Evolutionary conservation across 2,797 vertebrate genomes (phyloP).

Genomic region (Galagoides demidoff): DNA sequence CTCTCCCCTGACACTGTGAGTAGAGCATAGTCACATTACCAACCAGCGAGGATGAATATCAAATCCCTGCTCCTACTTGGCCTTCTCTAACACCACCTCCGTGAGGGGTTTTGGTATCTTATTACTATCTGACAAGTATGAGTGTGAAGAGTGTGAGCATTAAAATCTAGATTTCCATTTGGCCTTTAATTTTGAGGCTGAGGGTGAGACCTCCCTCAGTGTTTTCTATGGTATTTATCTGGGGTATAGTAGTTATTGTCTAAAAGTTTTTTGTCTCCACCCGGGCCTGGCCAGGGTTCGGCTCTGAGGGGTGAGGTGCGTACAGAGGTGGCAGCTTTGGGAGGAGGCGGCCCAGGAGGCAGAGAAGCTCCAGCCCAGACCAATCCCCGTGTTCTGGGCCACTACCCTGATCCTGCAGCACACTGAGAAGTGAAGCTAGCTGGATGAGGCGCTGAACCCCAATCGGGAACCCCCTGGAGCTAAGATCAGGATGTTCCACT

Average conservation of each 20-base stretch:
- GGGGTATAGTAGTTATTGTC: neutral
- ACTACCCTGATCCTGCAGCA: slow-evolving; percentile 45
- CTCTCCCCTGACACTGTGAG: neutral
- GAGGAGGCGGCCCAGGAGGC: slow-evolving; percentile 42
- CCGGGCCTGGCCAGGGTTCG: slow-evolving; percentile 72
- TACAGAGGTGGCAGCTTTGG: slow-evolving; percentile 38
- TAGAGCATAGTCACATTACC: neutral
- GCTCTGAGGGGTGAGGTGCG: slow-evolving; percentile 43
- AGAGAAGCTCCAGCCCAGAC: neutral
- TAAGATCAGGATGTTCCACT: slow-evolving; percentile 86
- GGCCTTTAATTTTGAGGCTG: neutral
- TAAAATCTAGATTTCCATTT: neutral
- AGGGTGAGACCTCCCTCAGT: neutral
- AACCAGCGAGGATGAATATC: neutral
- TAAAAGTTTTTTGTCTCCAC: slow-evolving; percentile 51
- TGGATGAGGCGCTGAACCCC: slow-evolving; percentile 80
- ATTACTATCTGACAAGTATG: neutral
- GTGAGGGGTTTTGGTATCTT: neutral
- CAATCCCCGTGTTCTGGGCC: slow-evolving; percentile 40
- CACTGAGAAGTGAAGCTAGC: slow-evolving; percentile 54
- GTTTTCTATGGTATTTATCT: neutral
- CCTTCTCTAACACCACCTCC: neutral
- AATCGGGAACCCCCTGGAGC: slow-evolving; percentile 77
- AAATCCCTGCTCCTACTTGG: neutral
- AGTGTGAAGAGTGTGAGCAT: neutral